Percentiles rank a stretch among this genome's conserved stretches.
phyloP scores from a whole-genome alignment of 2,113 vertebrate genomes.

The Peromyscus maniculatus region DNA sequence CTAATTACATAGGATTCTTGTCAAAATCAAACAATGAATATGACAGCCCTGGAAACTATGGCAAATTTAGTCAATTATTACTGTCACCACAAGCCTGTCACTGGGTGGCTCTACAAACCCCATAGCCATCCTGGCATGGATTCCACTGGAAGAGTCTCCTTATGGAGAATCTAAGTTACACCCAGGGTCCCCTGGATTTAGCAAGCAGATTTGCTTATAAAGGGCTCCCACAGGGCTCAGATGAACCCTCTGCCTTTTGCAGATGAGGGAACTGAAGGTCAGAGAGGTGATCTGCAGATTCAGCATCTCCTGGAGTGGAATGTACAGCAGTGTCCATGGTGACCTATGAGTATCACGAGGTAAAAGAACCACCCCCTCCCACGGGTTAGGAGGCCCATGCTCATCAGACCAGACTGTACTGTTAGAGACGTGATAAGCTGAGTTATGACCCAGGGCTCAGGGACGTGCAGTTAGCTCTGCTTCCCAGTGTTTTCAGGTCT shows the following conservation, averaged over 20 bases:
- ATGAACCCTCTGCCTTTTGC: background rate
- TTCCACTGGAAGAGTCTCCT: accelerated
- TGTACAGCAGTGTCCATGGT: accelerated
- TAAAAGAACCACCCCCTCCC: background rate
- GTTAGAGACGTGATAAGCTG: background rate
- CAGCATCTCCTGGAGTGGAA: background rate
- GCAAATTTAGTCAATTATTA: too few species aligned
- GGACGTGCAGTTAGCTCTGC: accelerated
- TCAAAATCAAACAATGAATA: background rate
- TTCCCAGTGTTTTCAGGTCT: background rate
- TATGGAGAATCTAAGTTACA: background rate
- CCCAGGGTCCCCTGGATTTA: background rate
- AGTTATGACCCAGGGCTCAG: background rate
- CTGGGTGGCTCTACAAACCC: background rate
- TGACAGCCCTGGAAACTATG: background rate
- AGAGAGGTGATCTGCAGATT: background rate
- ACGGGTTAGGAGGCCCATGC: too few species aligned
- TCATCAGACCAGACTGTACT: background rate
- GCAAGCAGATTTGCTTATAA: accelerated
- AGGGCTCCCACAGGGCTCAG: accelerated
- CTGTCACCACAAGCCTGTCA: background rate
- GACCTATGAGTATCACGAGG: background rate
- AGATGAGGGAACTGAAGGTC: slow-evolving; percentile 28
- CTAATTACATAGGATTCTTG: background rate
- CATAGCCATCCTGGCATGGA: background rate